Base-by-base conservation (phyloP, 2,113 vertebrate species). In the Calonectris borealis region DNA sequence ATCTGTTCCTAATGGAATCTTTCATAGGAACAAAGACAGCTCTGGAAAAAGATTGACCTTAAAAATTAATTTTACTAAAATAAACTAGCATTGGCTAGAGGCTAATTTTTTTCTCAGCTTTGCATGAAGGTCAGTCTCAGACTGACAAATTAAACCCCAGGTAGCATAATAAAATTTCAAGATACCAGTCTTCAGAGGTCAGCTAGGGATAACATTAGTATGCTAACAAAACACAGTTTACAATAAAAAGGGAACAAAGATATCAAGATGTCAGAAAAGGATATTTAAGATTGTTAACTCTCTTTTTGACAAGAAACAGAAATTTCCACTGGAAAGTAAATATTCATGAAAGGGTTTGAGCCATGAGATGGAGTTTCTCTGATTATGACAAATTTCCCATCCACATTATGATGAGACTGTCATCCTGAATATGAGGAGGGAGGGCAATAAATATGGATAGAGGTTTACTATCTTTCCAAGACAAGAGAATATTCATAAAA, bases 21-120 rank as follows among this genome's bases (percentile, higher is more conserved):
- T 93, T 87, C 36, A 38, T 0, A 51, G 38, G 65, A 96, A 88
- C 31, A 80, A 91, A 86, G 25, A 26, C 36, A 83, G n/a, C 61
- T 83, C 57, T 55, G 31, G 51, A 65, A 95, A 93, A 87, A 49
- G 34, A 42, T 1, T 81, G 72, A 82, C 89, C 85, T 93, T 89
- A 93, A 91, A 95, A 93, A 90, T 69, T 90, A 87, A 71, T 92
- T 95, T 96, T 91, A 68, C 29, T 91, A 73, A 91, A 92, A 76
- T 65, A 87, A 87, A 13, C 25, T 38, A 64, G 34, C 49, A 68
- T 86, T 93, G 79, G 61, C 73, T 95, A 71, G 49, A 79, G 90
- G 86, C 60, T 94, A 69, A 51, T 79, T 83, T 80, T 85, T 76
- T 86, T 55, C 75, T 88, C 69, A 80, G 65, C 24, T 90, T 94